Percentiles rank a stretch among this genome's conserved stretches.
Conservation (phyloP, 2,888 invertebrate species). For the Chrysotoxum bicinctum region DNA sequence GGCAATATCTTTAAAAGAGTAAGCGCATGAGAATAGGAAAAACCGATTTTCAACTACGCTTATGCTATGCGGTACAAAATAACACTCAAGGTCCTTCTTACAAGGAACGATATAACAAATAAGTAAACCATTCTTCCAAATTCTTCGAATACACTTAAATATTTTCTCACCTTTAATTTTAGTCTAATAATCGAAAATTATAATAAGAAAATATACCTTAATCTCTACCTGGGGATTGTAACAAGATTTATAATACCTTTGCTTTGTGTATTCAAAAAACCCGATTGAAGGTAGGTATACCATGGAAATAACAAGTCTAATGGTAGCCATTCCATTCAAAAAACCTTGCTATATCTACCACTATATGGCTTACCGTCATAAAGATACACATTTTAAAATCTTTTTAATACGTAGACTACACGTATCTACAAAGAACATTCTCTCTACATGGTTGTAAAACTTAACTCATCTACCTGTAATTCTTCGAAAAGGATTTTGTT, state of each 20-base stretch:
- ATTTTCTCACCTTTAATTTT: background rate
- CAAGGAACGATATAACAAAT: background rate
- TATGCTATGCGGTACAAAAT: background rate
- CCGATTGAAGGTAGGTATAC: conserved; percentile 10
- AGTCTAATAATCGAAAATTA: background rate
- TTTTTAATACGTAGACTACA: background rate
- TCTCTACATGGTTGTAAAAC: background rate
- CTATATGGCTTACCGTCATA: conserved; percentile 1
- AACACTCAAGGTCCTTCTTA: background rate
- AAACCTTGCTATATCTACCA: background rate
- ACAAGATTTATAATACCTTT: background rate
- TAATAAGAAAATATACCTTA: background rate
- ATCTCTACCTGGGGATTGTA: background rate
- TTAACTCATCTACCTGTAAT: background rate
- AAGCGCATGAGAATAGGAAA: background rate
- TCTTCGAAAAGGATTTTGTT: background rate
- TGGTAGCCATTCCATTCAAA: background rate
- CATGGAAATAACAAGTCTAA: conserved; percentile 3
- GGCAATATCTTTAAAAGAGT: too few relatives aligned
- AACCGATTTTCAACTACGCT: background rate
- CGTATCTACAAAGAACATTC: too few relatives aligned
- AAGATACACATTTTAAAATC: conserved; percentile 1
- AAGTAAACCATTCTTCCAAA: background rate
- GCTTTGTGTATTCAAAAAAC: background rate
- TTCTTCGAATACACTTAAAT: too few relatives aligned